Evolutionary conservation across 2,888 invertebrate species (phyloP), one percentile per base, ranked within the genome.

Genomic region (Vesta saturnalis): DNA sequence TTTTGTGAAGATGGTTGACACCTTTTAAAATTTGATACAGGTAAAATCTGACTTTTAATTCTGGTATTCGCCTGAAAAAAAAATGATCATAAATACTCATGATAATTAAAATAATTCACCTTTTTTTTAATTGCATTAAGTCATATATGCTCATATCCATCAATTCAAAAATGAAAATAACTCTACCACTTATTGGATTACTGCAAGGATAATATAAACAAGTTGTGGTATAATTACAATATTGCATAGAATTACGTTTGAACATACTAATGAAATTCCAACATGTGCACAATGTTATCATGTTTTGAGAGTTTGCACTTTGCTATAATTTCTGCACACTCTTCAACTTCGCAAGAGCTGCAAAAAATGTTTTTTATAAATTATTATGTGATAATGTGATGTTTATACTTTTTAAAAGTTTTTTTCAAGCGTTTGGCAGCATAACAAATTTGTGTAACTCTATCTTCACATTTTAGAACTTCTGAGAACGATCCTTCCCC

Each of bases 111-210:
- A 35, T 54, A 72, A 49, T 58, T 71, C 80, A 85, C 84, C 84
- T 83, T 77, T 83, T 86, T 77, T 85, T 83, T 77, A 85, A 84
- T 80, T 86, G 86, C 73, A 91, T 86, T 73, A 89, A 83, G 76
- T 91, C 91, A 79, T 89, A 89, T 72, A 91, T 84, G 79, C 89
- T 91, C 89, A 90, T 89, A 74, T 91, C 90, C 90, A 91, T 90
- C 57, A 91, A 80, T 78, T 91, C 90, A 77, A 90, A 90, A 59
- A 91, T 86, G 63, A 91, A 84, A 16, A 87, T 87, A 52, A 90
- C 84, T 74, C 86, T 86, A 23, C 90, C 89, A 16, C 86, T 83
- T 60, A 85, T 81, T 47, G 87, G 85, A 78, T 90, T 89, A 81
- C 90, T 90, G 78, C 70, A 74, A 78, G 72, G 46, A 67, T 52